Percentiles rank a stretch among this genome's conserved stretches.
phyloP scores from a whole-genome alignment of 2,113 vertebrate genomes.

The mouse (Mus musculus) region GRCm39 chr1:172103001-172103500 shows the following conservation, averaged over 20 bases:
- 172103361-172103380: background rate
- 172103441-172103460: background rate
- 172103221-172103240: background rate
- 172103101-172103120: too few relatives aligned
- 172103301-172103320: background rate
- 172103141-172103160: too few relatives aligned
- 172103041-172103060: background rate
- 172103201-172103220: background rate
- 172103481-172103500: constrained; percentile 90
- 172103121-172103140: too few relatives aligned
- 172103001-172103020: background rate
- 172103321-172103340: background rate
- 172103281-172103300: background rate
- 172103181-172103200: background rate
- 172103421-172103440: background rate
- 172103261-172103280: background rate
- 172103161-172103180: background rate
- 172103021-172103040: background rate
- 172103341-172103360: background rate
- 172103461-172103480: background rate
- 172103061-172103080: background rate
- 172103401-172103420: background rate
- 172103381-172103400: background rate
- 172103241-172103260: background rate
- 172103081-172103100: too few relatives aligned